These are phyloP conservation scores for Tuta absoluta DNA, from an alignment of 2,888 invertebrate species.

Conservation along the genomic window DNA sequence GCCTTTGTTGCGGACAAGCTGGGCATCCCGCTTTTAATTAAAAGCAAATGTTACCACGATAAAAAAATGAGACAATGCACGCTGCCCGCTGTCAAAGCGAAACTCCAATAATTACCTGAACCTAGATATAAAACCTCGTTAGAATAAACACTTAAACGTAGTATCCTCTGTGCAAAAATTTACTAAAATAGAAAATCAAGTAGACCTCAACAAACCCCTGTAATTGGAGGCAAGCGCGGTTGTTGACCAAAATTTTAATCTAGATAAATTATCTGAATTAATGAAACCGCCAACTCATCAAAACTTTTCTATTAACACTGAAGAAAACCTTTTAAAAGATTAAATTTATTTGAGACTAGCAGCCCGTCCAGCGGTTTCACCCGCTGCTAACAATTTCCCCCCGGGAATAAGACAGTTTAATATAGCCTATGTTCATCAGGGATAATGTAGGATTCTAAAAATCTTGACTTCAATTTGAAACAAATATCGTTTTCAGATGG, in stretches of 20 bases:
- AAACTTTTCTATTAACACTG: constrained; percentile 51
- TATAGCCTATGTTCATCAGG: no score
- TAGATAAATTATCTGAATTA: constrained; percentile 34
- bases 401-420: no score
- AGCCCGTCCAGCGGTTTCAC: no score
- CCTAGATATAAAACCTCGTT: neutral
- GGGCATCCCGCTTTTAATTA: constrained; percentile 38
- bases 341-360: constrained; percentile 53
- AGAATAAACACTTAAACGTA: neutral
- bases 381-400: no score
- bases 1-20: constrained; percentile 28
- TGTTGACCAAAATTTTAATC: constrained; percentile 29
- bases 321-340: constrained; percentile 49
- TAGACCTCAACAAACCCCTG: constrained; percentile 11
- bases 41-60: constrained; percentile 32
- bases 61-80: constrained; percentile 14
- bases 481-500: no score
- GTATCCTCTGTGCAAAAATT: neutral
- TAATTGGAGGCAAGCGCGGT: neutral
- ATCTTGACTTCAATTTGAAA: no score
- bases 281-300: constrained; percentile 43
- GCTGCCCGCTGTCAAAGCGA: constrained; percentile 7
- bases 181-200: constrained; percentile 1
- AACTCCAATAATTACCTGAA: neutral
- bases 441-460: no score